phyloP scores from a whole-genome alignment of 2,113 vertebrate genomes.

The Piliocolobus tephrosceles region DNA sequence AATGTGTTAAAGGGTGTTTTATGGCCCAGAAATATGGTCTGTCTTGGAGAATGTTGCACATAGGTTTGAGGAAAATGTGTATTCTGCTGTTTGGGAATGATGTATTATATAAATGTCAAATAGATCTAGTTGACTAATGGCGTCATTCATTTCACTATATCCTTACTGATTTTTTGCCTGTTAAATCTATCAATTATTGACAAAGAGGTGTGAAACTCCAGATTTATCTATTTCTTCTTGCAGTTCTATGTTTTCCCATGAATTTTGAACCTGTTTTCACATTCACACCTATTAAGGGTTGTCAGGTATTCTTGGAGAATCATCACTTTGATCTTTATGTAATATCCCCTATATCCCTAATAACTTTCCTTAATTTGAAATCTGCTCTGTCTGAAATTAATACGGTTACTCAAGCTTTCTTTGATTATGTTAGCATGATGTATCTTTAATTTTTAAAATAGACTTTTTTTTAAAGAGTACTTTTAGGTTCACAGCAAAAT shows the following conservation, averaged over 20 bases:
- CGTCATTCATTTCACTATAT: background rate
- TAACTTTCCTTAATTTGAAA: background rate
- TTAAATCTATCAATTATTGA: background rate
- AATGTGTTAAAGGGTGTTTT: background rate
- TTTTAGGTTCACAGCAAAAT: background rate
- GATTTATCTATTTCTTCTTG: background rate
- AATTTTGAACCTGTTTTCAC: background rate
- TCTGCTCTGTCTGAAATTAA: background rate
- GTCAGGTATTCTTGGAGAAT: background rate
- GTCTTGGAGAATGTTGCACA: background rate
- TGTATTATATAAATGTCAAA: background rate
- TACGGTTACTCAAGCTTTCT: background rate
- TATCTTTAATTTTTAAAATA: background rate
- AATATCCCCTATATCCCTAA: background rate
- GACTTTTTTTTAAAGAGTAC: background rate
- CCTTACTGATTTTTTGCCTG: background rate
- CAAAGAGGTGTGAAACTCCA: background rate
- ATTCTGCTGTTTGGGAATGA: background rate
- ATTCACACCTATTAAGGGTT: background rate
- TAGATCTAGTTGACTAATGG: background rate
- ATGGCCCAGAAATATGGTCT: background rate
- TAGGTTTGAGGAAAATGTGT: background rate
- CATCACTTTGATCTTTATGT: background rate
- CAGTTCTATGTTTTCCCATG: background rate
- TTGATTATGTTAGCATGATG: background rate